A percentile compares a stretch with the other conserved stretches of the same genome.
phyloP scores from a whole-genome alignment of 2,797 vertebrate species.

The Chiloscyllium punctatum region DNA sequence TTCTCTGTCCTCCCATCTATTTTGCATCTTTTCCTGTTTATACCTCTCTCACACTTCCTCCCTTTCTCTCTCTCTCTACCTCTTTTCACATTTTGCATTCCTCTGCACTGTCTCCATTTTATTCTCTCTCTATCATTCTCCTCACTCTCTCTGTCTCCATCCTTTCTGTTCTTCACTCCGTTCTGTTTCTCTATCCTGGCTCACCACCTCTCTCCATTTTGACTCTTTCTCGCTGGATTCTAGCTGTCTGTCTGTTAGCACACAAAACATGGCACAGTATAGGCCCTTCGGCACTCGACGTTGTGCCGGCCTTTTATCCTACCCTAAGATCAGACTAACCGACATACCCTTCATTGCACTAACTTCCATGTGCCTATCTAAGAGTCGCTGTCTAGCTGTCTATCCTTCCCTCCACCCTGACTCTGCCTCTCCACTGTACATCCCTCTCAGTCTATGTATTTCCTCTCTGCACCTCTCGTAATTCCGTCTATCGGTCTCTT shows the following conservation, averaged over 20 bases:
- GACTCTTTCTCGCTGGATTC: neutral
- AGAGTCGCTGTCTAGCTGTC: too few relatives aligned
- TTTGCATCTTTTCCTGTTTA: neutral
- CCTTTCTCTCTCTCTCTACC: neutral
- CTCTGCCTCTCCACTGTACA: neutral
- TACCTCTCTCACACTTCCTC: neutral
- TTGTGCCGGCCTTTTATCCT: too few relatives aligned
- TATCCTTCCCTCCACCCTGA: neutral
- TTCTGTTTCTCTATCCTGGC: neutral
- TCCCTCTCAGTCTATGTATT: neutral
- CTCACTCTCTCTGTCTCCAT: neutral
- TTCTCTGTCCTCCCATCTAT: neutral
- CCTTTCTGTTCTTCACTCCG: too few relatives aligned
- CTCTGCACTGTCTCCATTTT: neutral
- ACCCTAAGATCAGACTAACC: too few relatives aligned
- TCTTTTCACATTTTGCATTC: neutral
- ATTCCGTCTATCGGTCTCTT: neutral
- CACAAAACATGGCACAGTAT: too few relatives aligned
- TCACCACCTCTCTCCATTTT: neutral
- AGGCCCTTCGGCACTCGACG: too few relatives aligned
- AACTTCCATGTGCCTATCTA: too few relatives aligned
- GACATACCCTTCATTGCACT: too few relatives aligned
- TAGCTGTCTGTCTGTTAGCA: neutral
- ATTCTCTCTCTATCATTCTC: neutral
- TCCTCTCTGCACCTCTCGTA: neutral